A percentile compares a stretch with the other conserved stretches of the same genome.
Evolutionary conservation across 1,140 invertebrate genomes (phyloP).

Genomic region (Ladona fulva): DNA sequence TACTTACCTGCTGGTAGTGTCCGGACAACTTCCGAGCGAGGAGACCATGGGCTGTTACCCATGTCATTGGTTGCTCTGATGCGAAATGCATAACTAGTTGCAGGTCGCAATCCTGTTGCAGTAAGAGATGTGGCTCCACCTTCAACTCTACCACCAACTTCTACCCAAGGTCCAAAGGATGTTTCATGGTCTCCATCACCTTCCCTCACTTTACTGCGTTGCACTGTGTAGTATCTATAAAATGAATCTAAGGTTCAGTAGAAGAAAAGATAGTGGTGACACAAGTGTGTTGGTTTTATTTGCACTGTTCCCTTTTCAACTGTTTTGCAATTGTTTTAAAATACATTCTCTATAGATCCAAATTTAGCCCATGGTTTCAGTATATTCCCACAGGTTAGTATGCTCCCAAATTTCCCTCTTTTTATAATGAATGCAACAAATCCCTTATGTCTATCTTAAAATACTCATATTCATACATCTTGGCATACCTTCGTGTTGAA

Average conservation of each 20-base stretch:
- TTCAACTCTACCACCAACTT: constrained; percentile 67
- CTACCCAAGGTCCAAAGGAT: constrained; percentile 57
- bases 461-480: too few relatives aligned
- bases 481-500: too few relatives aligned
- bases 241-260: constrained; percentile 26
- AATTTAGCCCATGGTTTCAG: too few relatives aligned
- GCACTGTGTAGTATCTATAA: constrained; percentile 78
- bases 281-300: too few relatives aligned
- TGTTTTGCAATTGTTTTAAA: too few relatives aligned
- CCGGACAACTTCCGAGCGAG: constrained; percentile 75
- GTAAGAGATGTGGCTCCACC: constrained; percentile 75
- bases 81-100: constrained; percentile 84
- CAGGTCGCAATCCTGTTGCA: constrained; percentile 73
- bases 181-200: constrained; percentile 41
- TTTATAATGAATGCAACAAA: too few relatives aligned
- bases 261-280: too few relatives aligned
- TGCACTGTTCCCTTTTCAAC: too few relatives aligned
- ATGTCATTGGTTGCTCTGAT: constrained; percentile 95
- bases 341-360: too few relatives aligned
- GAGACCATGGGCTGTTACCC: constrained; percentile 84
- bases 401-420: too few relatives aligned
- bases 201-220: constrained; percentile 79
- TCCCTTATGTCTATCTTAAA: too few relatives aligned
- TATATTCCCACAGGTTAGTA: too few relatives aligned
- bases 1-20: constrained; percentile 69